phyloP scores from a whole-genome alignment of 2,797 vertebrate species.

The Sparus aurata region DNA sequence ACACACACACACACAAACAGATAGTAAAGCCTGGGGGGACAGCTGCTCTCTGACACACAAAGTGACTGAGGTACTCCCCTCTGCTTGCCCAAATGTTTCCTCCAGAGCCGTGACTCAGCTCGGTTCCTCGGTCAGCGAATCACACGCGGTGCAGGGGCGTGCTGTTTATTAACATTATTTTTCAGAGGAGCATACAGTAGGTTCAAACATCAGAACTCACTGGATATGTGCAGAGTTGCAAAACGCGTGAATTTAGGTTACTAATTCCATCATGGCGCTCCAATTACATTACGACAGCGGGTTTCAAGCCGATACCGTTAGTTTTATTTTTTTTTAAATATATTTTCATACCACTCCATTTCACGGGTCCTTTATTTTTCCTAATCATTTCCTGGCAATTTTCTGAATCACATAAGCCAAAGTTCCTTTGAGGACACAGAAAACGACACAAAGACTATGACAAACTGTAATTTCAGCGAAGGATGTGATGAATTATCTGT shows the following conservation, averaged over 20 bases:
- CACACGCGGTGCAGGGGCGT: conserved; percentile 36
- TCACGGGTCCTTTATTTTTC: conserved; percentile 7
- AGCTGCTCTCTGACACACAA: conserved; percentile 73
- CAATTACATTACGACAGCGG: not conserved
- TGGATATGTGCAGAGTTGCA: not conserved
- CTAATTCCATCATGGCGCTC: conserved; percentile 6
- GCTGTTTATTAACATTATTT: conserved; percentile 48
- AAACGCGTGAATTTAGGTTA: not conserved
- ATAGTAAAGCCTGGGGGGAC: conserved; percentile 66
- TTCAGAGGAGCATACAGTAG: conserved; percentile 16
- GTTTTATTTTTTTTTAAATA: not conserved
- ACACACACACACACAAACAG: conserved; percentile 45
- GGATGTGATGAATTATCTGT: not conserved
- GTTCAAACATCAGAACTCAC: conserved; percentile 17
- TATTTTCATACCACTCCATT: conserved; percentile 5
- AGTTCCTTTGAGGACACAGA: not conserved
- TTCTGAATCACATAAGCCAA: conserved; percentile 1
- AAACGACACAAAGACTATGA: not conserved
- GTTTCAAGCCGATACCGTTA: conserved; percentile 2
- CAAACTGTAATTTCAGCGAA: not conserved
- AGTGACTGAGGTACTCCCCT: conserved; percentile 51
- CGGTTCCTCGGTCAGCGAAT: conserved; percentile 29
- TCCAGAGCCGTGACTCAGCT: conserved; percentile 50
- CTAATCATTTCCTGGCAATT: conserved; percentile 1
- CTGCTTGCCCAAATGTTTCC: conserved; percentile 43